phyloP scores from a whole-genome alignment of 2,888 invertebrate genomes.

The Ornithoptera priamus region DNA sequence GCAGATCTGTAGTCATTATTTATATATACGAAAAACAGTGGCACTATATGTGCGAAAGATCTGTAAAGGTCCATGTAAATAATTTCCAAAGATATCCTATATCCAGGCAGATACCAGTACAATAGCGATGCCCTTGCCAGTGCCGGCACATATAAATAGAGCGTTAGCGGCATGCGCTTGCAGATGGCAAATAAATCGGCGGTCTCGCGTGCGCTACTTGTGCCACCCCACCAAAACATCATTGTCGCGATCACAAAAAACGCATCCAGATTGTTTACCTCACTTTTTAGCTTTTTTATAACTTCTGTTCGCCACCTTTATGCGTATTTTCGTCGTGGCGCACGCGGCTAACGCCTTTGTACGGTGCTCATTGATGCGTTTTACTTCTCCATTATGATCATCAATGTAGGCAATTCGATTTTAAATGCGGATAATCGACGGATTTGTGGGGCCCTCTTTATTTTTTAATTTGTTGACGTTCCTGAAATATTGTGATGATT shows the following conservation, averaged over 20 bases:
- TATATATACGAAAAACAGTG: too few species aligned
- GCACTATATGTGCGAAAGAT: too few species aligned
- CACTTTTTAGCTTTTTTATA: slow-evolving; percentile 77
- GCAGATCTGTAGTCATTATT: too few species aligned
- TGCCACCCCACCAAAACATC: slow-evolving; percentile 62
- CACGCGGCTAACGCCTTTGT: slow-evolving; percentile 68
- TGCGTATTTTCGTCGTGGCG: slow-evolving; percentile 68
- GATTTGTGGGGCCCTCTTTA: slow-evolving; percentile 42
- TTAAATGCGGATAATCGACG: slow-evolving; percentile 65
- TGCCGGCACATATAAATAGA: slow-evolving; percentile 3
- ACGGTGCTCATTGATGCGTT: slow-evolving; percentile 66
- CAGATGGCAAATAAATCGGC: slow-evolving; percentile 48
- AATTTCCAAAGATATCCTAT: too few species aligned
- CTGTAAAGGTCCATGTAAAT: too few species aligned
- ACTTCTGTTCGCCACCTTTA: slow-evolving; percentile 69
- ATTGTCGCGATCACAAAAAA: slow-evolving; percentile 66
- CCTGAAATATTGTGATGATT: slow-evolving; percentile 29
- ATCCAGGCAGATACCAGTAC: background rate
- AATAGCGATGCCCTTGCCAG: too few species aligned
- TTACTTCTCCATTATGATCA: slow-evolving; percentile 61
- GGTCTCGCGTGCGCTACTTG: slow-evolving; percentile 61
- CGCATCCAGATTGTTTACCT: slow-evolving; percentile 75
- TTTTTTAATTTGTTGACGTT: slow-evolving; percentile 46
- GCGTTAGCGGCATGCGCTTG: slow-evolving; percentile 39
- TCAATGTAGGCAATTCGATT: slow-evolving; percentile 65